Evolutionary conservation across 2,888 invertebrate genomes (phyloP), one percentile per base, ranked within the genome.

Genomic region (Agriopis marginaria): DNA sequence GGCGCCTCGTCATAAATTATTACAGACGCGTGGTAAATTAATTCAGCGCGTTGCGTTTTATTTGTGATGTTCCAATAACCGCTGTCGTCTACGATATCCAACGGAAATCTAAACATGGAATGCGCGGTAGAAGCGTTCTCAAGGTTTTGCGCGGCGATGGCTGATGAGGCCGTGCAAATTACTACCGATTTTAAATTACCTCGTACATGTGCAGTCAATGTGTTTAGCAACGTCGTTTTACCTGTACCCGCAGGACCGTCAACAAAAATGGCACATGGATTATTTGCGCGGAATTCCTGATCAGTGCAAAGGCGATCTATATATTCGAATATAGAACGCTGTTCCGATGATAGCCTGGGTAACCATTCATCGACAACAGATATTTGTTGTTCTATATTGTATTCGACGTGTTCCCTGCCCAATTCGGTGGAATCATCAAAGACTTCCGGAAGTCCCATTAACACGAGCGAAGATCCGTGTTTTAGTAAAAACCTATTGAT

Each of bases 1-100:
- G 56, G 56, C 10, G 56, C 56, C n/a, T 58, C 17, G 51, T 51
- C 51, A 10, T 51, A 51, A 23, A 51, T 51, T 11, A 51, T 17
- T 8, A 51, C 51, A 4, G 10, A 17, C 1, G 56, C 44, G 9
- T 58, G 42, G 14, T 6, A 32, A 10, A 54, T 54, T 54, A 54
- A 39, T 11, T 54, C 54, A 11, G 32, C 39, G 10, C 54, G 32
- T 39, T 54, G 54, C 3, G 32, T 39, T 8, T 9, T 54, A 54
- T 39, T 47, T 40, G 40, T 40, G 6, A 40, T 40, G 8, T 40
- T 40, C 40, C 40, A 40, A 40, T 40, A 40, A 4, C 40, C 3
- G 40, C 40, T 6, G 12, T 47, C 47, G 10, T 51, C 51, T 23
- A 23, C 9, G 0, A 51, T 9, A 11, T 51, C 3, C 23, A 51